A percentile compares a stretch with the other conserved stretches of the same genome.
Evolutionary conservation across 2,888 invertebrate species (phyloP).

Genomic region (Marronus borbonicus): DNA sequence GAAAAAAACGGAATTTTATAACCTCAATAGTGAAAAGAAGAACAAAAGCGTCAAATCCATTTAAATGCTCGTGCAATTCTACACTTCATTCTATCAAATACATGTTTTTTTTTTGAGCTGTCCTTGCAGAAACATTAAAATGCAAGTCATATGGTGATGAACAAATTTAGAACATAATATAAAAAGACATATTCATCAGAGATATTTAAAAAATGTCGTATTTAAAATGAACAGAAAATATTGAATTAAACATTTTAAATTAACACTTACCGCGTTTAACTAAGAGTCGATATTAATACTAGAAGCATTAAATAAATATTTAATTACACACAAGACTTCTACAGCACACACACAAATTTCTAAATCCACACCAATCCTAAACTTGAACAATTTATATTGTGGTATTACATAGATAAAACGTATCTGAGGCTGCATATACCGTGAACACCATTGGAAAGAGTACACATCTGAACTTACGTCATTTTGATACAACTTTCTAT

Average conservation of each 20-base stretch:
- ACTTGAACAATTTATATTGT: slow-evolving; percentile 24
- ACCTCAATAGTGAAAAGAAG: background rate
- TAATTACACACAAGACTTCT: slow-evolving; percentile 14
- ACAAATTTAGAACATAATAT: slow-evolving; percentile 34
- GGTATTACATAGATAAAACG: slow-evolving; percentile 13
- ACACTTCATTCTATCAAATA: background rate
- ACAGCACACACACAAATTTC: slow-evolving; percentile 6
- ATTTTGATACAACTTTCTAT: too few species aligned
- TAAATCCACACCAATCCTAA: slow-evolving; percentile 16
- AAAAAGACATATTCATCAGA: slow-evolving; percentile 12
- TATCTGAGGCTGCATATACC: background rate
- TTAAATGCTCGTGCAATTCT: slow-evolving; percentile 13
- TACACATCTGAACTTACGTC: background rate
- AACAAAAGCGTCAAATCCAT: background rate
- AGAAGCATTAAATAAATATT: slow-evolving; percentile 10
- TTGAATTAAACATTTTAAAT: background rate
- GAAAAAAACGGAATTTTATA: slow-evolving; percentile 8
- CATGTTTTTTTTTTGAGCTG: slow-evolving; percentile 2
- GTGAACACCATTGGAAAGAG: background rate
- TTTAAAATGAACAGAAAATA: too few species aligned
- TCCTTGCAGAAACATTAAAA: slow-evolving; percentile 34
- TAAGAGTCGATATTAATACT: background rate
- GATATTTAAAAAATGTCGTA: slow-evolving; percentile 5
- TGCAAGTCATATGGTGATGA: slow-evolving; percentile 39
- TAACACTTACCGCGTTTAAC: background rate